Conservation (phyloP, 2,113 vertebrate species). For the Microcebus griseorufus region DNA sequence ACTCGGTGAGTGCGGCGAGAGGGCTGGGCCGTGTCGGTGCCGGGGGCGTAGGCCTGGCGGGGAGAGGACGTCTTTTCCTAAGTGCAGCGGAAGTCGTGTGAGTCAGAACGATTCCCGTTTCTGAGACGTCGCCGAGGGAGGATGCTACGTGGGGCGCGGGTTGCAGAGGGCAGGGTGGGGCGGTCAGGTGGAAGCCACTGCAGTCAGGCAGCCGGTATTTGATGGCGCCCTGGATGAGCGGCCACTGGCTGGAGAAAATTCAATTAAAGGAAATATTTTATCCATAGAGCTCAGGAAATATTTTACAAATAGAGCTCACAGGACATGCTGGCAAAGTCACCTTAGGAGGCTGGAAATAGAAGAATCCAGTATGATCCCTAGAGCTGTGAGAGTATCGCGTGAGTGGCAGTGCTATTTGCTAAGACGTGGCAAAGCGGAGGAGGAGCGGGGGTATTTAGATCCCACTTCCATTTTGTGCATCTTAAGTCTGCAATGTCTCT, state of each 20-base stretch:
- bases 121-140: not conserved
- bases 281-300: not conserved
- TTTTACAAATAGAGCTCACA: not conserved
- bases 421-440: not conserved
- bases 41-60: rapidly evolving
- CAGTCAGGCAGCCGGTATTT: not conserved
- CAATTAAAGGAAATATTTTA: not conserved
- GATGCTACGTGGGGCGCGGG: rapidly evolving
- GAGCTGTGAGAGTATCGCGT: rapidly evolving
- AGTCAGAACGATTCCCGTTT: not conserved
- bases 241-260: not conserved
- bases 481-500: not conserved
- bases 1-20: rapidly evolving
- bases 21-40: rapidly evolving
- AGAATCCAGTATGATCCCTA: rapidly evolving
- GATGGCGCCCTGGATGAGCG: not conserved
- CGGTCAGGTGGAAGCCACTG: not conserved
- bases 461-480: not conserved
- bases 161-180: not conserved
- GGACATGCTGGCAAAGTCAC: not conserved
- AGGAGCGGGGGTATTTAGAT: not conserved
- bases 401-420: rapidly evolving
- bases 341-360: not conserved
- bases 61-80: not conserved
- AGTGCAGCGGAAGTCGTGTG: rapidly evolving